phyloP scores from a whole-genome alignment of 2,797 vertebrate species.

The Meriones psammophilus region DNA sequence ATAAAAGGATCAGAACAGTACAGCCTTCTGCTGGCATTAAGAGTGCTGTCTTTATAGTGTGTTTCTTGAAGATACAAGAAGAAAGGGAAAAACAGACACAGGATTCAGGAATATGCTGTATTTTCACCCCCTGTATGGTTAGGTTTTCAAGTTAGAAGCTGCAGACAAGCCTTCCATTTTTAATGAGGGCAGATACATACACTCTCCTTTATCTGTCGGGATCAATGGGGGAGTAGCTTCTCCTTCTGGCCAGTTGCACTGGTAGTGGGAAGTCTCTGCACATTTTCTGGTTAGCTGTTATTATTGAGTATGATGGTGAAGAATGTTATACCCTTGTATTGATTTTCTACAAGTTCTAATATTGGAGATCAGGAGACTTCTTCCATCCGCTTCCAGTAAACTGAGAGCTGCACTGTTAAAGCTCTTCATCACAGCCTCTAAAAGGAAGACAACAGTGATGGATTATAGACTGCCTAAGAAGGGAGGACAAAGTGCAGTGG shows the following conservation, averaged over 20 bases:
- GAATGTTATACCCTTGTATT: constrained; percentile 24
- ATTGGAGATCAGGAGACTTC: constrained; percentile 75
- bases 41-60: constrained; percentile 16
- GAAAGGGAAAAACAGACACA: neutral
- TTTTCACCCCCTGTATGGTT: neutral
- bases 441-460: constrained; percentile 72
- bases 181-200: constrained; percentile 22
- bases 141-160: constrained; percentile 36
- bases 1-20: constrained; percentile 58
- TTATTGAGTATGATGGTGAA: constrained; percentile 61
- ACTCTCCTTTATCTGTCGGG: neutral
- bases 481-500: neutral
- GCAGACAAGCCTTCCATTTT: constrained; percentile 50
- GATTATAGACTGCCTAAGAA: constrained; percentile 55
- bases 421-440: constrained; percentile 74
- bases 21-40: constrained; percentile 34
- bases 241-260: neutral
- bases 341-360: constrained; percentile 81
- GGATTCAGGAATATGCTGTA: neutral
- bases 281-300: constrained; percentile 59
- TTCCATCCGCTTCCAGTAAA: constrained; percentile 73
- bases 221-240: constrained; percentile 35
- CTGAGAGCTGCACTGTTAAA: constrained; percentile 51
- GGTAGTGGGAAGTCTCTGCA: neutral
- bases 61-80: constrained; percentile 46